Percentiles rank a stretch among this genome's conserved stretches.
These are phyloP conservation scores for Peromyscus californicus DNA, from an alignment of 2,113 vertebrate genomes.

Conservation along the genomic window DNA sequence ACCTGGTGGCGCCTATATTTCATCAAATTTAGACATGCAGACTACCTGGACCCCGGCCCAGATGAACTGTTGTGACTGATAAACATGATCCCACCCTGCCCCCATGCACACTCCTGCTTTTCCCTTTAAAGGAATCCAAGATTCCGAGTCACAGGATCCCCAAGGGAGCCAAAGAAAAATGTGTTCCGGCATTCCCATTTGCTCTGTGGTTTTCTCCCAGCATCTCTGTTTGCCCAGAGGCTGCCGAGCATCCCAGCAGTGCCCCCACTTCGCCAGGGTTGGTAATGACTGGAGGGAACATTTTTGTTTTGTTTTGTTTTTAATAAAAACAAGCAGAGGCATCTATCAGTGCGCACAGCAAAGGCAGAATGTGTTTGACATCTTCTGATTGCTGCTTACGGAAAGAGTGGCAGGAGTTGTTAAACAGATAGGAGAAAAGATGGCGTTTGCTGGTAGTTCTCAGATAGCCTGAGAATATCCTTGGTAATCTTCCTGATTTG, in stretches of 20 bases:
- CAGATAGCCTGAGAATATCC: conserved; percentile 25
- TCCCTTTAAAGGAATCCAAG: conserved; percentile 89
- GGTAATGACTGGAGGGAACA: conserved; percentile 88
- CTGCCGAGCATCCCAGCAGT: conserved; percentile 83
- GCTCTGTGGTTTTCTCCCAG: conserved; percentile 88
- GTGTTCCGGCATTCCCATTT: conserved; percentile 81
- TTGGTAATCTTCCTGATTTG: conserved; percentile 40
- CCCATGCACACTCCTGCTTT: conserved; percentile 53
- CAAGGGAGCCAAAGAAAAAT: conserved; percentile 90
- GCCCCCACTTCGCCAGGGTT: conserved; percentile 85
- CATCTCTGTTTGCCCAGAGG: conserved; percentile 85
- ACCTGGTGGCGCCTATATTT: conserved; percentile 94
- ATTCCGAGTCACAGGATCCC: conserved; percentile 89
- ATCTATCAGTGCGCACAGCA: conserved; percentile 87
- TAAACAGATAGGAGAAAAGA: conserved; percentile 82
- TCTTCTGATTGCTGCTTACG: conserved; percentile 90
- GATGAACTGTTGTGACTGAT: conserved; percentile 89
- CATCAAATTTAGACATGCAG: conserved; percentile 91
- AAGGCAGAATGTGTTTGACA: conserved; percentile 90
- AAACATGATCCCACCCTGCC: conserved; percentile 91
- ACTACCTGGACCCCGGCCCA: conserved; percentile 93
- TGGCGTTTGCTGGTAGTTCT: conserved; percentile 57
- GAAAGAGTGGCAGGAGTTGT: conserved; percentile 81
- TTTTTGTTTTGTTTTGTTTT: conserved; percentile 86
- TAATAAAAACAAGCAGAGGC: conserved; percentile 90